Base-by-base conservation (phyloP, 2,797 vertebrate species). In the Ataeniobius toweri region DNA sequence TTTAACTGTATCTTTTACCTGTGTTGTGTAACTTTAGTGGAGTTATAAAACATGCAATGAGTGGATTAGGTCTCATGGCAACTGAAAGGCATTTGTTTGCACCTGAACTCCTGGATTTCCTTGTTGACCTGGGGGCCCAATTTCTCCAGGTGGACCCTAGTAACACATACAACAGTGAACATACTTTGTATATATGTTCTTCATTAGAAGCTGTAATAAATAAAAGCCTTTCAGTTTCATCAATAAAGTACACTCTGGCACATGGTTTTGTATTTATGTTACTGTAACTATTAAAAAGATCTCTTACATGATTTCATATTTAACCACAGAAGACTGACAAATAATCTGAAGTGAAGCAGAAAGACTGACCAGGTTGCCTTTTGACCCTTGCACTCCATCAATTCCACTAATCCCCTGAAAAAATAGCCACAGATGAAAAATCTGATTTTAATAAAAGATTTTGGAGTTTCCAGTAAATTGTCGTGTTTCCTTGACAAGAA, bases 41-140 rank as follows among this genome's bases (percentile, higher is more conserved):
- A 73, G 56, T 51, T 22, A 31, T n/a, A 50, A 39, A 46, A 46
- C 67, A 24, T 26, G 2, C 71, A 80, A 65, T 63, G 39, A 75
- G 44, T 3, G 26, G 56, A 58, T 77, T 41, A 75, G 26, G 28
- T 69, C 6, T 53, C 20, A 53, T 9, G 12, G 44, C 0, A 0
- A 82, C 14, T 48, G 28, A 26, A 9, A 18, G 10, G 0, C 24
- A 1, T 31, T 48, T 73, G 20, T 73, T 63, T 55, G 58, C 82
- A 91, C 98, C 96, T 98, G 97, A 1, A 91, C 78, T 73, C 98
- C 97, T 1, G 97, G 97, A 82, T 96, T 98, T 77, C 97, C 98
- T 83, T 98, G 98, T 82, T 99, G 98, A 74, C 97, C 97, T 0
- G 95, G 92, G 10, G 97, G 94, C 2, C 98, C 98, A 0, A 94